phyloP scores from a whole-genome alignment of 2,113 vertebrate genomes.

The Leptobrachium ailaonicum region DNA sequence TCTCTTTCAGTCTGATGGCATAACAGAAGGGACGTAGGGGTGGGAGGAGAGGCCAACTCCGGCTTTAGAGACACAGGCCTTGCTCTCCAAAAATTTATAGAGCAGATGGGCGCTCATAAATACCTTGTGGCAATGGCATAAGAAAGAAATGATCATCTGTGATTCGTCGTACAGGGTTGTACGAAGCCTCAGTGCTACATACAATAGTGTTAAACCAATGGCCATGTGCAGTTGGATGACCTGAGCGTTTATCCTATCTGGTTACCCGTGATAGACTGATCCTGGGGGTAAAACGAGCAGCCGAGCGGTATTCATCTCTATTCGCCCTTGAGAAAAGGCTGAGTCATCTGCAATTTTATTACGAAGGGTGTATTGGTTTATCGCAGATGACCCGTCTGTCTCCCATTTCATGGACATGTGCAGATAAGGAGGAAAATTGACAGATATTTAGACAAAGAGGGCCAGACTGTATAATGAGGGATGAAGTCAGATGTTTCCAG shows the following conservation, averaged over 20 bases:
- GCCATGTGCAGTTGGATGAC: not conserved
- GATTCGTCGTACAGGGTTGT: not conserved
- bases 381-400: constrained; percentile 19
- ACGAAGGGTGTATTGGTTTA: not conserved
- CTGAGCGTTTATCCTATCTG: not conserved
- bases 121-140: constrained; percentile 6
- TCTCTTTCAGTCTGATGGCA: not conserved
- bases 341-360: constrained; percentile 13
- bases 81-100: constrained; percentile 4
- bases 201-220: not conserved
- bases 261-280: not conserved
- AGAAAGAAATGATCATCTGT: constrained; percentile 19
- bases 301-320: not conserved
- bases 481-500: constrained; percentile 27
- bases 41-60: not conserved
- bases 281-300: not conserved
- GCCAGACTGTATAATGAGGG: constrained; percentile 26
- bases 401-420: constrained; percentile 17
- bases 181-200: not conserved
- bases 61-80: not conserved
- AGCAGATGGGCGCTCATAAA: constrained; percentile 21
- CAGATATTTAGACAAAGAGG: constrained; percentile 32
- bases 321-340: not conserved
- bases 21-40: not conserved
- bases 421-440: constrained; percentile 33